phyloP scores from a whole-genome alignment of 2,888 invertebrate species.

The Ophonus ardosiacus region DNA sequence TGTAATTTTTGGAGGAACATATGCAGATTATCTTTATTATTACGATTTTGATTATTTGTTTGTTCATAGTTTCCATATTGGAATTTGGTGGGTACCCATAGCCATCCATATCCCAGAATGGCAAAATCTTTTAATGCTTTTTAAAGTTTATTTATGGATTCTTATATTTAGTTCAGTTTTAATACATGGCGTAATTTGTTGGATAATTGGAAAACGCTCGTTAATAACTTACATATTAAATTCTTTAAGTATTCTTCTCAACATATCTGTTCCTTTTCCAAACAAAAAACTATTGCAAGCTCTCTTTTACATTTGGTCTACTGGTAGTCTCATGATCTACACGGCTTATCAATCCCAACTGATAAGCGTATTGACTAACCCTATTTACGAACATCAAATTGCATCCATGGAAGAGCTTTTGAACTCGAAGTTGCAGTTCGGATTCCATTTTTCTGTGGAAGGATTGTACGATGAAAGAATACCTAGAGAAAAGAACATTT shows the following conservation, averaged over 20 bases:
- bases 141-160: not conserved
- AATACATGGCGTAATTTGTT: conserved; percentile 4
- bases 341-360: conserved; percentile 14
- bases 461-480: conserved; percentile 1
- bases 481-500: not conserved
- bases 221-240: conserved; percentile 3
- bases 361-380: conserved; percentile 16
- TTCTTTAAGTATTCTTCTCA: not conserved
- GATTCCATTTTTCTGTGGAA: not conserved
- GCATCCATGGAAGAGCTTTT: not conserved
- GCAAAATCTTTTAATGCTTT: conserved; percentile 25
- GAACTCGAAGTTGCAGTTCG: not conserved
- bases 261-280: conserved; percentile 23
- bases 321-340: conserved; percentile 14
- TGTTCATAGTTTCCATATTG: conserved; percentile 15
- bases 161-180: conserved; percentile 5
- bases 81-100: conserved; percentile 9
- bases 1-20: conserved; percentile 17
- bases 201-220: conserved; percentile 4
- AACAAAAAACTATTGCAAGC: conserved; percentile 20
- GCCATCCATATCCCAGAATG: conserved; percentile 25
- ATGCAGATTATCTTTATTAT: not conserved
- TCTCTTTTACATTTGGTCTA: conserved; percentile 9
- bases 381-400: conserved; percentile 31
- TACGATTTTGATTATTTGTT: conserved; percentile 35